Evolutionary conservation across 2,113 vertebrate species (phyloP).

Genomic region (Paramormyrops kingsleyae): DNA sequence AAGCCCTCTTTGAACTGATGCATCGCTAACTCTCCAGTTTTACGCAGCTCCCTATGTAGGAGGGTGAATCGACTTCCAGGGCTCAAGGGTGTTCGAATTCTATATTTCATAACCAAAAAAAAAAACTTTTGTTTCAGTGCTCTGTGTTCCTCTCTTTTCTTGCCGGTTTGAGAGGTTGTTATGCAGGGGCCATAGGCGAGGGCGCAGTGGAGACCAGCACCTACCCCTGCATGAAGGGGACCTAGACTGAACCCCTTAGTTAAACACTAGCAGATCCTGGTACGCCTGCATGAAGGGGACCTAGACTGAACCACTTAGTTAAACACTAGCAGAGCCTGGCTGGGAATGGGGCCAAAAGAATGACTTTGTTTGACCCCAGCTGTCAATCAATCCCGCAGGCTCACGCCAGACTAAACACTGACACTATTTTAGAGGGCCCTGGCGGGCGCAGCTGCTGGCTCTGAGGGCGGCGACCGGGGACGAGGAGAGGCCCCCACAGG

Average conservation of each 20-base stretch:
- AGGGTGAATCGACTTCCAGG: background rate
- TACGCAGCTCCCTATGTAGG: background rate
- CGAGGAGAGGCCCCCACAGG: constrained; percentile 39
- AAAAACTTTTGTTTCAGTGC: background rate
- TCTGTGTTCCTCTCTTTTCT: constrained; percentile 29
- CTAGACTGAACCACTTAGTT: constrained; percentile 51
- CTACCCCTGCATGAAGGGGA: constrained; percentile 56
- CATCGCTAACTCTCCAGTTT: background rate
- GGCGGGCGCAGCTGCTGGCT: constrained; percentile 78
- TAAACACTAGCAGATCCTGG: constrained; percentile 74
- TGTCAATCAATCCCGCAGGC: constrained; percentile 77
- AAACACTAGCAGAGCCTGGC: constrained; percentile 74
- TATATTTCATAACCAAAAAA: background rate
- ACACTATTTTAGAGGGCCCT: constrained; percentile 83
- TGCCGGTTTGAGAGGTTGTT: constrained; percentile 22
- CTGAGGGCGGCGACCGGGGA: constrained; percentile 61
- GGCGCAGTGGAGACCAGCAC: constrained; percentile 65
- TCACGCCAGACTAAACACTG: constrained; percentile 80
- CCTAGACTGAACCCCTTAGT: constrained; percentile 47
- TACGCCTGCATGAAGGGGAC: too few species aligned
- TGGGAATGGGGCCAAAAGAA: constrained; percentile 75
- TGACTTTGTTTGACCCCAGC: constrained; percentile 81
- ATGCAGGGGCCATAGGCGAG: constrained; percentile 36
- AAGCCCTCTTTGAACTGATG: constrained; percentile 10
- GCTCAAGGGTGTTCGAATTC: background rate